Evolutionary conservation across 2,113 vertebrate species (phyloP), one percentile per base, ranked within the genome.

Genomic region (Oreocharis arfaki): DNA sequence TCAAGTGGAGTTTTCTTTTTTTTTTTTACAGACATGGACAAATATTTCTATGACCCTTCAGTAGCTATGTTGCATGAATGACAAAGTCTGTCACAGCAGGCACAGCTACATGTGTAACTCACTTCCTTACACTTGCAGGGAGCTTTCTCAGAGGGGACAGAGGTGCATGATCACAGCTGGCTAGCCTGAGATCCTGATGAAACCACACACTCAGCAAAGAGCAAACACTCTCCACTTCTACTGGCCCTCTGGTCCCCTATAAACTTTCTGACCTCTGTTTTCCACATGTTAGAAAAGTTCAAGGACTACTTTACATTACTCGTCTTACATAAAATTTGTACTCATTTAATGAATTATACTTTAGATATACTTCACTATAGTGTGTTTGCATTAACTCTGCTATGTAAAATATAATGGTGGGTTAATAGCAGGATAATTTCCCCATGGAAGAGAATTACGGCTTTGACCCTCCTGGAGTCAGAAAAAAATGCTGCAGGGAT

Each of bases 391-490:
- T 87, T 87, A 91, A 80, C 60, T 59, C 37, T 37, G 60, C 61
- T 69, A 52, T 27, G 75, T 77, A 82, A 96, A 92, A 74, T 81
- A 79, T 42, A 85, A 71, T 63, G 11, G 42, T 57, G 41, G 27
- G 57, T 88, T 95, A 70, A 68, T 63, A 69, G 26, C 60, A 76
- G 85, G 89, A 50, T 67, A 71, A 93, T 84, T 93, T 94, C 64
- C 95, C 56, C 75, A 7, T 52, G 92, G 96, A 84, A 94, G 93
- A 64, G 75, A 87, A 93, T 60, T 91, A 76, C 22, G 10, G 50
- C 27, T 95, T 94, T 94, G 30, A 86, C 52, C 65, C 46, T 93
- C 12, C 28, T 82, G 76, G 50, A 90, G 70, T 74, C 89, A 86
- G 65, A 77, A 84, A 73, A 64, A 91, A 93, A 79, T 82, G 88